Percentiles rank a stretch among this genome's conserved stretches.
phyloP scores from a whole-genome alignment of 2,888 invertebrate species.

The Aplocera efformata region DNA sequence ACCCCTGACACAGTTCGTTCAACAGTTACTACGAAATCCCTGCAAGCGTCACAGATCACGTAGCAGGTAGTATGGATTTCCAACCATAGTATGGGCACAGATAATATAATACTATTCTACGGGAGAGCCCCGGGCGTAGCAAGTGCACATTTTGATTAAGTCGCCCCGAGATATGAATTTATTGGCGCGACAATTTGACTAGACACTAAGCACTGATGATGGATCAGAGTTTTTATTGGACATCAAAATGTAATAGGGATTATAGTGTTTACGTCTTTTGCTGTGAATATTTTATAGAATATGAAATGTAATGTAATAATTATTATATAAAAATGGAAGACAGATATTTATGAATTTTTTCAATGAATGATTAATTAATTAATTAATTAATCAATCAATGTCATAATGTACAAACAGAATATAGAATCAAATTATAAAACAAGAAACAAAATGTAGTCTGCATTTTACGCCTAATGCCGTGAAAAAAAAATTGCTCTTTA shows the following conservation, averaged over 20 bases:
- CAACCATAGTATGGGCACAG: conserved; percentile 15
- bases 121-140: conserved; percentile 31
- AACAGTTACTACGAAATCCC: conserved; percentile 25
- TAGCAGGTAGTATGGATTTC: conserved; percentile 11
- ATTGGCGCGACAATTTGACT: conserved; percentile 50
- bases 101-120: conserved; percentile 14
- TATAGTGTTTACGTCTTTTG: conserved; percentile 9
- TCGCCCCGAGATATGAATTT: conserved; percentile 66
- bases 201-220: conserved; percentile 45
- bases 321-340: too few species aligned
- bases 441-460: too few species aligned
- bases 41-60: conserved; percentile 6
- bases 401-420: too few species aligned
- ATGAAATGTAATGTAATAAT: too few species aligned
- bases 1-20: conserved; percentile 31
- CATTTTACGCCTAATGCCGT: too few species aligned
- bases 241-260: conserved; percentile 25
- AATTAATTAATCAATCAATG: too few species aligned
- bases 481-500: too few species aligned
- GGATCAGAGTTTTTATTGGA: conserved; percentile 44
- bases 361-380: too few species aligned
- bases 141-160: conserved; percentile 74
- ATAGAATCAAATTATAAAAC: too few species aligned
- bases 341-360: too few species aligned
- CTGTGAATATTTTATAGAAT: conserved; percentile 9